Percentiles rank a stretch among this genome's conserved stretches.
phyloP scores from a whole-genome alignment of 1,140 invertebrate species.

The Brachionus koreanus region DNA sequence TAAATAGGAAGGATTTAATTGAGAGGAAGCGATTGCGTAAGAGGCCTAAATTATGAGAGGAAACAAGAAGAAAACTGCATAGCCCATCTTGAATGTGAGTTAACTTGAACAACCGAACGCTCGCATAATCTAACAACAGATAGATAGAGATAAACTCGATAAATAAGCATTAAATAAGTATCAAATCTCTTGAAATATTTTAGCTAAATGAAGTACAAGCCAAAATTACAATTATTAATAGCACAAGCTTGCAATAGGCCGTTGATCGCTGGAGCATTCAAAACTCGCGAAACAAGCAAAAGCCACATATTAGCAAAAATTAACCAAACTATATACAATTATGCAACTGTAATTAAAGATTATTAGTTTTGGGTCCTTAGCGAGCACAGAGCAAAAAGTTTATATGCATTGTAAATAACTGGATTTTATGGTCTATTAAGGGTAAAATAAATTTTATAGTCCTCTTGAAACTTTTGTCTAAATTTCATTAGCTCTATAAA shows the following conservation, averaged over 20 bases:
- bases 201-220: neutral
- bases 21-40: neutral
- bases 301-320: constrained; percentile 32
- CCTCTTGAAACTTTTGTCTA: neutral
- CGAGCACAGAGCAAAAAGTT: neutral
- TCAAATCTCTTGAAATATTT: constrained; percentile 1
- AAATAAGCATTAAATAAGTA: neutral
- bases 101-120: neutral
- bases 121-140: neutral
- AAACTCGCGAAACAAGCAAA: neutral
- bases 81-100: neutral
- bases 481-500: constrained; percentile 16
- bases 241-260: neutral
- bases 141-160: neutral
- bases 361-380: neutral
- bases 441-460: constrained; percentile 22
- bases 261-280: constrained; percentile 4
- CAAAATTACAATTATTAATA: neutral
- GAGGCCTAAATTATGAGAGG: neutral
- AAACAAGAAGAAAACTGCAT: neutral
- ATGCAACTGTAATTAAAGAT: constrained; percentile 32
- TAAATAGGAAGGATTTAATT: neutral
- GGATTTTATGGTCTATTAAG: constrained; percentile 36
- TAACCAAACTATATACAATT: constrained; percentile 19
- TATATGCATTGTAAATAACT: constrained; percentile 7